Evolutionary conservation across 2,797 vertebrate species (phyloP).

Genomic region (Sparus aurata): DNA sequence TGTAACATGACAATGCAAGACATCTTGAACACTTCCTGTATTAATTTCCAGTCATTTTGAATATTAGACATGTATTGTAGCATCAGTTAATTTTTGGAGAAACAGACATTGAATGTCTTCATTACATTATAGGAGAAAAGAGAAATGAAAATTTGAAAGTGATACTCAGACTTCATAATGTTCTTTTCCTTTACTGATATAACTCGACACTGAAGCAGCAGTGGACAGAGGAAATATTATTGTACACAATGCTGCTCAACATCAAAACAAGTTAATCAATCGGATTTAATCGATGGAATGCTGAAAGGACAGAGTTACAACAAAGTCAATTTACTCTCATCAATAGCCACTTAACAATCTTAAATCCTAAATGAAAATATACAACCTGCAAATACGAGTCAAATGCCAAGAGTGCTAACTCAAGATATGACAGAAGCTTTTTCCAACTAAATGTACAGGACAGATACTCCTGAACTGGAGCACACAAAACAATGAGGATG

Average conservation of each 20-base stretch:
- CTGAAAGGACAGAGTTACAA: conserved; percentile 63
- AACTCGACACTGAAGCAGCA: conserved; percentile 12
- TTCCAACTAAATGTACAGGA: conserved; percentile 7
- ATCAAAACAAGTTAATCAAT: conserved; percentile 75
- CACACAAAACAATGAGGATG: conserved; percentile 9
- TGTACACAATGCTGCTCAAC: conserved; percentile 44
- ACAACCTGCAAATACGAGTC: conserved; percentile 53
- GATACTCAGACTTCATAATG: no score
- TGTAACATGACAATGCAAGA: not conserved
- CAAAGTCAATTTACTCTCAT: conserved; percentile 66
- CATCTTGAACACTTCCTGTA: not conserved
- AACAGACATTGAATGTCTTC: not conserved
- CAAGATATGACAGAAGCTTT: conserved; percentile 38
- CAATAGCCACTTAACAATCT: conserved; percentile 70
- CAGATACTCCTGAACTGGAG: conserved; percentile 12
- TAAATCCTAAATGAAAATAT: conserved; percentile 69
- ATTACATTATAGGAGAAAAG: not conserved
- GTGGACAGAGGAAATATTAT: conserved; percentile 1
- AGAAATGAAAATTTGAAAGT: no score
- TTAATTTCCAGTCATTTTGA: not conserved
- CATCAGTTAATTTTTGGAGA: not conserved
- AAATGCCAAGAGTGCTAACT: conserved; percentile 53
- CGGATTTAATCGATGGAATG: conserved; percentile 19
- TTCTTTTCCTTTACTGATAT: not conserved
- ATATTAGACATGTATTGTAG: not conserved